phyloP scores from a whole-genome alignment of 2,888 invertebrate species.

The Girardia tigrina region DNA sequence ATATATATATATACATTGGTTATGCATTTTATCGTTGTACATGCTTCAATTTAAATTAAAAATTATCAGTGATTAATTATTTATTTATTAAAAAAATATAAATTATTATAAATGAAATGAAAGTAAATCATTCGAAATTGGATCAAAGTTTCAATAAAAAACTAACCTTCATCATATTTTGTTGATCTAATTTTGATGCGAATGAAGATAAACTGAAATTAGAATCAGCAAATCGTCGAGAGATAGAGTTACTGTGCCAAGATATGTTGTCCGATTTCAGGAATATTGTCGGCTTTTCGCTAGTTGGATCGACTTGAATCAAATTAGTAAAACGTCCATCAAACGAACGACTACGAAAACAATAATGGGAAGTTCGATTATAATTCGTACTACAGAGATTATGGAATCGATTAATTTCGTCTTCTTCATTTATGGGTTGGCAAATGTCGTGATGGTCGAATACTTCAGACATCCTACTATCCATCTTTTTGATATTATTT shows the following conservation, averaged over 20 bases:
- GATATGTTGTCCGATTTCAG: not conserved
- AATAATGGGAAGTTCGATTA: not conserved
- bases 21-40: too few species aligned
- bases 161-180: conserved; percentile 12
- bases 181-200: not conserved
- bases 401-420: not conserved
- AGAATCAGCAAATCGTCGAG: not conserved
- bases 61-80: too few species aligned
- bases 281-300: not conserved
- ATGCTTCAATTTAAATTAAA: too few species aligned
- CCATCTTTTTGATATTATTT: not conserved
- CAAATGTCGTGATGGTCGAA: conserved; percentile 15
- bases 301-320: not conserved
- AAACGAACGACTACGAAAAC: conserved; percentile 12
- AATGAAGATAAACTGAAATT: conserved; percentile 17
- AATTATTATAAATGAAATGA: too few species aligned
- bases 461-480: not conserved
- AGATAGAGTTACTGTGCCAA: not conserved
- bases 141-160: too few species aligned
- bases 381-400: not conserved
- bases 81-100: too few species aligned
- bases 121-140: too few species aligned
- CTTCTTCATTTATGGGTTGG: conserved; percentile 12
- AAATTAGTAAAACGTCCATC: conserved; percentile 11
- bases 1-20: too few species aligned